phyloP scores from a whole-genome alignment of 37 sponge, comb jelly and placozoan genomes.

The Aphrocallistes beatrix region DNA sequence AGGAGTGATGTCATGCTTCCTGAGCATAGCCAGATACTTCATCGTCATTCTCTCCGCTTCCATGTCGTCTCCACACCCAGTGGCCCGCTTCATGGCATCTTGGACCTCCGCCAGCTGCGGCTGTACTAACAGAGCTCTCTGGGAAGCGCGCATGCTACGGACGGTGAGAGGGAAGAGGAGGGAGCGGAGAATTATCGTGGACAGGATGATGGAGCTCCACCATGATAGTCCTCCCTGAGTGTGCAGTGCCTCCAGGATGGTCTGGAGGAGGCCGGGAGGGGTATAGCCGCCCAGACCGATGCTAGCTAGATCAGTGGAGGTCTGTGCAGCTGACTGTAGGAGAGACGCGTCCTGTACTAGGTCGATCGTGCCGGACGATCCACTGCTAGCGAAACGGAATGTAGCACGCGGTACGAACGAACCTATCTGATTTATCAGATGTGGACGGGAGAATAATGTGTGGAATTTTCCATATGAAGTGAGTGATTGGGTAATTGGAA shows the following conservation, averaged over 20 bases:
- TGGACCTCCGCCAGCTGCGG: conserved; percentile 33
- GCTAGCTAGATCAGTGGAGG: not conserved
- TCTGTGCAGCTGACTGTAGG: too few relatives aligned
- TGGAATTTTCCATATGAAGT: too few relatives aligned
- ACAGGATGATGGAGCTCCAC: conserved; percentile 61
- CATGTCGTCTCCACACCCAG: conserved; percentile 28
- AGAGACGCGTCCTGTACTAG: too few relatives aligned
- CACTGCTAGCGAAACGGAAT: too few relatives aligned
- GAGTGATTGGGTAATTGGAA: too few relatives aligned
- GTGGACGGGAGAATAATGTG: too few relatives aligned
- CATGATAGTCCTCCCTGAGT: conserved; percentile 49
- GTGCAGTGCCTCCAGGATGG: conserved; percentile 47
- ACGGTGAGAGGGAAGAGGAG: conserved; percentile 44
- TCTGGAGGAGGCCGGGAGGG: conserved; percentile 68
- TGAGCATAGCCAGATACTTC: conserved; percentile 32
- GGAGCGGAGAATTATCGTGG: conserved; percentile 37
- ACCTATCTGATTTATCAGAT: too few relatives aligned
- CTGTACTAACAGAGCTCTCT: conserved; percentile 41
- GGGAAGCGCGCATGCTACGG: conserved; percentile 29
- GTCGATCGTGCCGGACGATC: too few relatives aligned
- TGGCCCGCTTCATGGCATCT: conserved; percentile 28
- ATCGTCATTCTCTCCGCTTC: conserved; percentile 20
- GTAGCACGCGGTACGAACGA: too few relatives aligned
- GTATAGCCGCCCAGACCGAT: conserved; percentile 58
- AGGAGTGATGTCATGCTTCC: conserved; percentile 45